phyloP scores from a whole-genome alignment of 2,888 invertebrate species.

The Melanargia galathea region DNA sequence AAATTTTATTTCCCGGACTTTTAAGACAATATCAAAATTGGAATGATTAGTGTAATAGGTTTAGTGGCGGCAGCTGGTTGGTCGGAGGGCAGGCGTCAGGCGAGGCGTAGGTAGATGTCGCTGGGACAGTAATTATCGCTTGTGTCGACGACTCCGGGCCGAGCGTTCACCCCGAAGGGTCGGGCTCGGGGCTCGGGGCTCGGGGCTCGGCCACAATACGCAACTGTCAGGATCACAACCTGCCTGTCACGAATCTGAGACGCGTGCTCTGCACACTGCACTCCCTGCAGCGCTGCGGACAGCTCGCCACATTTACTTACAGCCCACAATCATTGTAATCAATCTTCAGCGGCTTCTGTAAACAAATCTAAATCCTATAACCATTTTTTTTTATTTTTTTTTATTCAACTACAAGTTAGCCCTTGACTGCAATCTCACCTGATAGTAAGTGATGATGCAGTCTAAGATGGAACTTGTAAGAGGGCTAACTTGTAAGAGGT shows the following conservation, averaged over 20 bases:
- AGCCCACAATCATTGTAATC: neutral
- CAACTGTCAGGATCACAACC: constrained; percentile 63
- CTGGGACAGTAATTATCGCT: constrained; percentile 78
- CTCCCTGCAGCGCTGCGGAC: constrained; percentile 24
- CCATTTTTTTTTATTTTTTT: too few relatives aligned
- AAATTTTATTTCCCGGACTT: neutral
- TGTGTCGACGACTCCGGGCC: constrained; percentile 77
- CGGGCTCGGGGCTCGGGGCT: constrained; percentile 50
- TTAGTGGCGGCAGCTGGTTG: constrained; percentile 46
- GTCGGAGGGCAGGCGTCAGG: constrained; percentile 49
- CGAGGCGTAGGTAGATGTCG: constrained; percentile 60
- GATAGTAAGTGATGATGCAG: too few relatives aligned
- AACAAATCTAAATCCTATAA: neutral
- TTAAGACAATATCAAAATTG: constrained; percentile 44
- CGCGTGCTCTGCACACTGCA: constrained; percentile 47
- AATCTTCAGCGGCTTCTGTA: constrained; percentile 17
- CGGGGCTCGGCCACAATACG: constrained; percentile 59
- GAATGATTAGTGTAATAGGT: constrained; percentile 40
- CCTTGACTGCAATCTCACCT: too few relatives aligned
- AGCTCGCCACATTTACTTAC: constrained; percentile 13
- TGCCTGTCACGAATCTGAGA: constrained; percentile 66
- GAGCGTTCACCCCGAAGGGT: constrained; percentile 80
- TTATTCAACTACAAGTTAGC: too few relatives aligned
- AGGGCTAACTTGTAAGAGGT: too few relatives aligned
- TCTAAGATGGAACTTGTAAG: too few relatives aligned